Conservation (phyloP, 2,797 vertebrate species). For the Heteromormyrus szaboi region DNA sequence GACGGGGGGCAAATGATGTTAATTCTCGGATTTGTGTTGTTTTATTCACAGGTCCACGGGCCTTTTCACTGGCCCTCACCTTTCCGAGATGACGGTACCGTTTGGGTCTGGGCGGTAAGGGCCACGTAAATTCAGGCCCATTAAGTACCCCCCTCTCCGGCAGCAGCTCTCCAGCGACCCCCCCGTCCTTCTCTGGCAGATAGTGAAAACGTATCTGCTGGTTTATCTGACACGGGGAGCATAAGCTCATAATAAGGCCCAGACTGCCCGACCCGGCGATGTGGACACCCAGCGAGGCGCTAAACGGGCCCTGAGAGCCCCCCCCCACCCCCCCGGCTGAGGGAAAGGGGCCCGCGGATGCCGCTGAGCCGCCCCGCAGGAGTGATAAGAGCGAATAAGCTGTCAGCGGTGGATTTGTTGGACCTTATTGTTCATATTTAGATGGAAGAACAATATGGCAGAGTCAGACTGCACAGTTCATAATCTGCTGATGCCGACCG, state of each 20-base stretch:
- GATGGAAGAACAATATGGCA: constrained; percentile 72
- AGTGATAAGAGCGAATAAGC: constrained; percentile 61
- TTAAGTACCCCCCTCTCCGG: constrained; percentile 34
- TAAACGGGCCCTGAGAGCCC: constrained; percentile 14
- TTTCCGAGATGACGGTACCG: background rate
- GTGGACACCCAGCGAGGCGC: background rate
- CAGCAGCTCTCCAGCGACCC: constrained; percentile 8
- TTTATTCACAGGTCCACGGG: background rate
- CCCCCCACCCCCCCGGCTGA: background rate
- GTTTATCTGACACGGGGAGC: constrained; percentile 20
- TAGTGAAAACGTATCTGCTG: constrained; percentile 26
- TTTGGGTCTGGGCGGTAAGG: background rate
- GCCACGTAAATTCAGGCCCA: constrained; percentile 46
- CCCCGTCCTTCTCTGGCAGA: fast-evolving
- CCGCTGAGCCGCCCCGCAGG: constrained; percentile 42
- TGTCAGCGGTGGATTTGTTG: constrained; percentile 52
- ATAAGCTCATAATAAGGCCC: background rate
- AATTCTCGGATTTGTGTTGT: background rate
- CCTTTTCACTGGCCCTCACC: background rate
- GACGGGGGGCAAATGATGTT: background rate
- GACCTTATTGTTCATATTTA: constrained; percentile 74
- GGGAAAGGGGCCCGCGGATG: constrained; percentile 44
- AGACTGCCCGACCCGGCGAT: background rate
- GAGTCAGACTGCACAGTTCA: constrained; percentile 76
- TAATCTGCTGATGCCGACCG: constrained; percentile 80